Evolutionary conservation across 1,140 invertebrate species (phyloP), one percentile per base, ranked within the genome.

Genomic region (Cydia splendana): DNA sequence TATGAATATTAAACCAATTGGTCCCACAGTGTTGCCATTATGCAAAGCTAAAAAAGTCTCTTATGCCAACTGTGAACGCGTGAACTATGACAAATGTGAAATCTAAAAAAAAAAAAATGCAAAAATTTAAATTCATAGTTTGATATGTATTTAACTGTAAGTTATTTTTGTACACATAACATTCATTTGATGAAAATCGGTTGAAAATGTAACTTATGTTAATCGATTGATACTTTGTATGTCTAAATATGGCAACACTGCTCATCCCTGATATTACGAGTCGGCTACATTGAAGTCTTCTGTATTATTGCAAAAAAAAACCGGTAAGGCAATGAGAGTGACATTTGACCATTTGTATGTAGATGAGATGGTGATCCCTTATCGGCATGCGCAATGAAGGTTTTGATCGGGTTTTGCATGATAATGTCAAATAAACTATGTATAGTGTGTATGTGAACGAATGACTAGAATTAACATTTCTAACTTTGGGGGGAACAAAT

Each of bases 331-430:
- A 65, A 65, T 30, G 24, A 30, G n/a, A 65, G 20, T 30, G 65
- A 65, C 24, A 65, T 65, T 65, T 28, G 24, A 24, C 65, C 65
- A 65, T 65, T 65, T 30, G 65, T 65, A 65, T 65, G 65, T 24
- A 30, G 28, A 65, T 30, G 65, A 65, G 65, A 57, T 57, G 53
- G 65, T 30, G 18, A 65, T 65, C 65, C 65, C 28, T 20, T 65
- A 24, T 65, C 65, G 24, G 65, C 4, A 30, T 65, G 28, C 12
- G 65, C 24, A 65, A n/a, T 57, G 4, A 30, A 57, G 53, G 53
- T 18, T 57, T 18, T 18, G 53, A 57, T 18, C 53, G 7, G 51
- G 53, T 57, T 20, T 57, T 57, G 53, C 53, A 57, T 57, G 7
- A 57, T 57, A 57, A 57, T 57, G 53, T 57, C 53, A 7, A 57